Evolutionary conservation across 2,797 vertebrate species (phyloP).

Genomic region (Mormyrus hasselquistii): DNA sequence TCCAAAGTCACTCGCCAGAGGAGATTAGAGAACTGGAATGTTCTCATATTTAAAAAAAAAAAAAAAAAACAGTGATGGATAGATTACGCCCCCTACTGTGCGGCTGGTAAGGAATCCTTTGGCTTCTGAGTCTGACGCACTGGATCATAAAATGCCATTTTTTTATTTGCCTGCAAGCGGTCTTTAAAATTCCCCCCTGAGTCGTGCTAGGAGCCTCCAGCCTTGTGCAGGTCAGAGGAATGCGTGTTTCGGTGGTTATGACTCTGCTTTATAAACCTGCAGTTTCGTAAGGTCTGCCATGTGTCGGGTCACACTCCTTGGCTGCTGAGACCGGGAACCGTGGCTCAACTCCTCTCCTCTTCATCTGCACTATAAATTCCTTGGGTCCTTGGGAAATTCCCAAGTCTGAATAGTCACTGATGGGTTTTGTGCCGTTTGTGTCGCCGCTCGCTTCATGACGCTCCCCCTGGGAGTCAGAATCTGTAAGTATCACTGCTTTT

Average conservation of each 20-base stretch:
- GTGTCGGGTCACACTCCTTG: not conserved
- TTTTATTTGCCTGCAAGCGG: not conserved
- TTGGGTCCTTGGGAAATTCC: slow-evolving; percentile 19
- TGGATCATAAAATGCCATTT: not conserved
- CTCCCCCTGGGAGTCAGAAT: not conserved
- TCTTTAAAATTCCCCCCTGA: not conserved
- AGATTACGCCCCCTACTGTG: slow-evolving; percentile 18
- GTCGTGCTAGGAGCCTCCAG: not conserved
- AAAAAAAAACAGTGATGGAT: slow-evolving; percentile 21
- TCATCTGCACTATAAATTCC: slow-evolving; percentile 16
- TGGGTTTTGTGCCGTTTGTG: not conserved
- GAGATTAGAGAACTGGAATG: slow-evolving; percentile 18
- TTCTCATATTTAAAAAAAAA: slow-evolving; percentile 17
- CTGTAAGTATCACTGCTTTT: not conserved
- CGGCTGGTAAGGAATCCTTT: slow-evolving; percentile 15
- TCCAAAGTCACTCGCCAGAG: slow-evolving; percentile 10
- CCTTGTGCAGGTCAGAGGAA: not conserved
- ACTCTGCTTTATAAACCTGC: not conserved
- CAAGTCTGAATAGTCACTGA: not conserved
- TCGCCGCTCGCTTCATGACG: not conserved
- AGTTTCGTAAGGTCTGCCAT: not conserved
- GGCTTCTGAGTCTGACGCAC: not conserved
- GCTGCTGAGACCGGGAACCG: not conserved
- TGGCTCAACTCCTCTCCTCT: not conserved
- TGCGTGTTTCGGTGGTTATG: not conserved